phyloP scores from a whole-genome alignment of 2,797 vertebrate genomes.

The Apogon talboti region DNA sequence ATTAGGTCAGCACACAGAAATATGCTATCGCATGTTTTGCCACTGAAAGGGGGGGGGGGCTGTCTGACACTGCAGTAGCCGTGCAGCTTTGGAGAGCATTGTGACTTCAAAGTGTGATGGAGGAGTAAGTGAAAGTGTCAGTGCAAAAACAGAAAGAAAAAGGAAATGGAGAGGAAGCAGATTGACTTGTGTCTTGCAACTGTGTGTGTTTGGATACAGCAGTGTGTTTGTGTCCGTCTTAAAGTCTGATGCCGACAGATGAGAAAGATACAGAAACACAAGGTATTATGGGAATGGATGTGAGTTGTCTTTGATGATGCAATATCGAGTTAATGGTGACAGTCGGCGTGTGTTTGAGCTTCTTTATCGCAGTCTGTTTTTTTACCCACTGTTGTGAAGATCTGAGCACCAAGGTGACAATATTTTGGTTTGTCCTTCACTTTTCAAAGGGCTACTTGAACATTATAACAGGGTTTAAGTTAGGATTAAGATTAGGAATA shows the following conservation, averaged over 20 bases:
- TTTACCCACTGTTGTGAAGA: too few species aligned
- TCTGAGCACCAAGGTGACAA: too few species aligned
- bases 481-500: too few species aligned
- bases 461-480: too few species aligned
- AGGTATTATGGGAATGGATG: constrained; percentile 54
- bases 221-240: constrained; percentile 8
- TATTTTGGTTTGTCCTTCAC: too few species aligned
- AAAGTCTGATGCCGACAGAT: constrained; percentile 34
- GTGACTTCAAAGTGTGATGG: constrained; percentile 66
- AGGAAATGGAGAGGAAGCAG: constrained; percentile 18
- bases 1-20: constrained; percentile 71
- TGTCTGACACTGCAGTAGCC: constrained; percentile 48
- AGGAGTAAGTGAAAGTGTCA: constrained; percentile 41
- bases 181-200: constrained; percentile 28
- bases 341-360: constrained; percentile 16
- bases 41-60: constrained; percentile 36
- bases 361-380: too few species aligned
- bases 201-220: constrained; percentile 23
- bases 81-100: constrained; percentile 34
- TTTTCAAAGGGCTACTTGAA: too few species aligned
- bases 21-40: constrained; percentile 48
- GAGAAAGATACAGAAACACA: constrained; percentile 50
- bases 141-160: constrained; percentile 37
- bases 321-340: constrained; percentile 50
- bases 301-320: constrained; percentile 71